phyloP scores from a whole-genome alignment of 2,888 invertebrate species.

The Opisthograptis luteolata region DNA sequence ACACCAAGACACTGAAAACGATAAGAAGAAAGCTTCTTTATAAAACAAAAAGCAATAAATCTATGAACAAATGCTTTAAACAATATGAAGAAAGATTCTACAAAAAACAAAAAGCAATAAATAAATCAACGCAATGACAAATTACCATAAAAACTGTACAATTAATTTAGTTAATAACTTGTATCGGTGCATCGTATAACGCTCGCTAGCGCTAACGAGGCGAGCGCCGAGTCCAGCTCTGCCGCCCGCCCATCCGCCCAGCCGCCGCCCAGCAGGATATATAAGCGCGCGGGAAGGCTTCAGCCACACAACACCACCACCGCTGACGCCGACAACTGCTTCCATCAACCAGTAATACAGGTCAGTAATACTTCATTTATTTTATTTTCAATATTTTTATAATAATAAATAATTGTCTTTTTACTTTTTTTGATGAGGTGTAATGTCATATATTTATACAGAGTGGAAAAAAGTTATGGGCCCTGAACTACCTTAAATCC shows the following conservation, averaged over 20 bases:
- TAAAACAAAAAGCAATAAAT: no score
- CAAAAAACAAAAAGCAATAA: neutral
- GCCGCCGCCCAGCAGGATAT: slow-evolving; percentile 55
- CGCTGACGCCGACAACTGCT: slow-evolving; percentile 53
- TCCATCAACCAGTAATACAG: slow-evolving; percentile 48
- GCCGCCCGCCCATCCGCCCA: slow-evolving; percentile 39
- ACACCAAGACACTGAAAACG: no score
- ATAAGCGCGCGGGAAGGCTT: slow-evolving; percentile 56
- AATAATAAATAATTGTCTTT: neutral
- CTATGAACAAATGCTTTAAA: no score
- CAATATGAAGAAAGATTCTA: neutral
- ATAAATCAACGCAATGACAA: neutral
- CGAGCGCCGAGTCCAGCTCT: slow-evolving; percentile 24
- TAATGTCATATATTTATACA: no score
- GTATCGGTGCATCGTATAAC: slow-evolving; percentile 23
- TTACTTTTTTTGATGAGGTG: no score
- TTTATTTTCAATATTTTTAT: no score
- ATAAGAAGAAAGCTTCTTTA: no score
- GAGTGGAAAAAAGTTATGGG: no score
- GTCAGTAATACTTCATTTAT: slow-evolving; percentile 41
- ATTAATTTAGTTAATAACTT: slow-evolving; percentile 17
- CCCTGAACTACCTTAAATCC: no score
- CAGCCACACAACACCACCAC: slow-evolving; percentile 62
- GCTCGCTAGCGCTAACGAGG: slow-evolving; percentile 7
- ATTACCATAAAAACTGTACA: slow-evolving; percentile 6